Evolutionary conservation across 2,888 invertebrate genomes (phyloP).

Genomic region (Epicampocera succincta): DNA sequence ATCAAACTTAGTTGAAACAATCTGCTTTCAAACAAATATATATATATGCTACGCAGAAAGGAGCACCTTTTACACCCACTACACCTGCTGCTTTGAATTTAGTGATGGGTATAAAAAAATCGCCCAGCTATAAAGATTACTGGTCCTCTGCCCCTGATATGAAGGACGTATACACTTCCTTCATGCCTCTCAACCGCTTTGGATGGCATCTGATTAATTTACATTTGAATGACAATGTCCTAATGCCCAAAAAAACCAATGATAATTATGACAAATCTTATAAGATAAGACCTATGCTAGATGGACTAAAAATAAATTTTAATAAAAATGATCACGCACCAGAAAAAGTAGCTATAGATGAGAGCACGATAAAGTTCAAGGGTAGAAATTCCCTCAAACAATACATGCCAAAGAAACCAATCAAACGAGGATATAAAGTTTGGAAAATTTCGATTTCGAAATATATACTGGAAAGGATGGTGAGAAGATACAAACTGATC

Average conservation of each 20-base stretch:
- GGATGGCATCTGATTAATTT: slow-evolving; percentile 31
- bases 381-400: slow-evolving; percentile 23
- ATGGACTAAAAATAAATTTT: slow-evolving; percentile 27
- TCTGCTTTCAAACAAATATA: slow-evolving; percentile 31
- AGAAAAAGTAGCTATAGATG: slow-evolving; percentile 31
- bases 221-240: slow-evolving; percentile 16
- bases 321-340: slow-evolving; percentile 22
- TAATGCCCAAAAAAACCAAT: slow-evolving; percentile 34
- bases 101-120: slow-evolving; percentile 33
- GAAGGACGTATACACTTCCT: slow-evolving; percentile 31
- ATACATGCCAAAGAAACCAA: slow-evolving; percentile 33
- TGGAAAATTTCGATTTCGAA: slow-evolving; percentile 23
- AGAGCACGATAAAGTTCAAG: slow-evolving; percentile 27
- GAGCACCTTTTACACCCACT: slow-evolving; percentile 4
- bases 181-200: slow-evolving; percentile 33
- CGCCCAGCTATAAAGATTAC: slow-evolving; percentile 26
- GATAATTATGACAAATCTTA: slow-evolving; percentile 9
- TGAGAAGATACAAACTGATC: slow-evolving; percentile 20
- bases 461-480: slow-evolving; percentile 24
- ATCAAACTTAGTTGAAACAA: slow-evolving; percentile 4
- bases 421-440: slow-evolving; percentile 22
- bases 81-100: slow-evolving; percentile 24
- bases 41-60: slow-evolving; percentile 35
- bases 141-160: slow-evolving; percentile 32
- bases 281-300: no score